Base-by-base conservation (phyloP, 1,140 invertebrate genomes). In the Scaptodrosophila lebanonensis region DNA sequence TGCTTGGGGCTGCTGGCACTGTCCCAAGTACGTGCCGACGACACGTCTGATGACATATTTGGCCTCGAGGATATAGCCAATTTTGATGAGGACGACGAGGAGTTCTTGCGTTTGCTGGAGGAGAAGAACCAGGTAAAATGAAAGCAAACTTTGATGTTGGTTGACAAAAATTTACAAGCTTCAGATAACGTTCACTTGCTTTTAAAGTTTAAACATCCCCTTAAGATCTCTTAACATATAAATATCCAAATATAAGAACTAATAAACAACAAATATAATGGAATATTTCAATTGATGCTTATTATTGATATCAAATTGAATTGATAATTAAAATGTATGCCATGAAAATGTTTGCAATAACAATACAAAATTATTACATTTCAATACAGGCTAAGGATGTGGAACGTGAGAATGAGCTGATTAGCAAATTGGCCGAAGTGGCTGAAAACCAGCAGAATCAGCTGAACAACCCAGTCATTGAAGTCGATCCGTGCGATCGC, bases 401-500 rank as follows among this genome's bases (percentile, higher is more conserved):
- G 29, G 64, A 79, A 2, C 84, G 83, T 27, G 86, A 87, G 64
- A 87, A 87, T 47, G 75, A 87, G 43, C 38, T 83, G 16, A 84
- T 70, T 33, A 40, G 38, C 40, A 53, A 79, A 53, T 25, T 86
- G 39, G 84, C 71, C 0, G 53, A 63, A 1, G 83, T 57, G 1
- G 3, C 8, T 3, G 22, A 25, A 25, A 48, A 43, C 9, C 15
- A 16, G 8, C 63, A 72, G 40, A 69, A 84, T 29, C 76, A 76
- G 20, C 15, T 86, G 0, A 20, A 76, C 2, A 70, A 82, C 44
- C 84, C 84, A 0, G 75, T 85, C 2, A 50, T 85, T 4, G 84
- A 86, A 50, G 56, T 83, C 85, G 94, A 97, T 88, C 94, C 94
- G 4, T 98, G 96, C 86, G 87, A 91, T 53, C 91, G 93, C 47